phyloP scores from a whole-genome alignment of 2,797 vertebrate species.

The Neomorphus geoffroyi region DNA sequence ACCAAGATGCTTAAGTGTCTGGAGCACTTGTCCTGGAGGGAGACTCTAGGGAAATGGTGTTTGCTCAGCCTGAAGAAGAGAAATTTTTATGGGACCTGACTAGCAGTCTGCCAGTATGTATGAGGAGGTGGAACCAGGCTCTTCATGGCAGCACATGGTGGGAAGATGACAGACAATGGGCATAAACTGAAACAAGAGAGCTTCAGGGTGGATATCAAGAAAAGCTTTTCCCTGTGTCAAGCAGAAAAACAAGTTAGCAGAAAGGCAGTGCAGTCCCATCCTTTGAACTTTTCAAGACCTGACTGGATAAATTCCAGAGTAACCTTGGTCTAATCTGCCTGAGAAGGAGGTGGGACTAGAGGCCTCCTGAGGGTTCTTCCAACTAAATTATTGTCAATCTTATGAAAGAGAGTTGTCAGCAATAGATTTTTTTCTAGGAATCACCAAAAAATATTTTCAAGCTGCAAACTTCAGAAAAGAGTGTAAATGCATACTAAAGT shows the following conservation, averaged over 20 bases:
- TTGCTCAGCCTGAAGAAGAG: neutral
- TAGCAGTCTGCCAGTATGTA: neutral
- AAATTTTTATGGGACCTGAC: neutral
- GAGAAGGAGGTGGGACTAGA: neutral
- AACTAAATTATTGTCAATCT: neutral
- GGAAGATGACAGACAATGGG: neutral
- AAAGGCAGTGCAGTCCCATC: neutral
- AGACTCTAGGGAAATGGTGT: neutral
- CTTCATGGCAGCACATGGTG: rapidly evolving
- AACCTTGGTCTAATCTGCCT: neutral
- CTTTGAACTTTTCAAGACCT: neutral
- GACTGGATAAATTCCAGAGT: neutral
- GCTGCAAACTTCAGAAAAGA: neutral
- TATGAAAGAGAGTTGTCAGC: neutral
- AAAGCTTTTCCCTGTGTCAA: neutral
- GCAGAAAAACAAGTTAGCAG: neutral
- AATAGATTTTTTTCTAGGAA: neutral
- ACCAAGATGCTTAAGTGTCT: neutral
- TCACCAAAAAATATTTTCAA: neutral
- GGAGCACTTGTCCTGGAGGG: neutral
- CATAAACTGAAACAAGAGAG: neutral
- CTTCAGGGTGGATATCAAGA: neutral
- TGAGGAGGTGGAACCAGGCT: neutral
- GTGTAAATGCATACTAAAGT: neutral
- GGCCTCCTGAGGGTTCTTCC: neutral